phyloP scores from a whole-genome alignment of 2,797 vertebrate genomes.

The Anguilla marmorata region DNA sequence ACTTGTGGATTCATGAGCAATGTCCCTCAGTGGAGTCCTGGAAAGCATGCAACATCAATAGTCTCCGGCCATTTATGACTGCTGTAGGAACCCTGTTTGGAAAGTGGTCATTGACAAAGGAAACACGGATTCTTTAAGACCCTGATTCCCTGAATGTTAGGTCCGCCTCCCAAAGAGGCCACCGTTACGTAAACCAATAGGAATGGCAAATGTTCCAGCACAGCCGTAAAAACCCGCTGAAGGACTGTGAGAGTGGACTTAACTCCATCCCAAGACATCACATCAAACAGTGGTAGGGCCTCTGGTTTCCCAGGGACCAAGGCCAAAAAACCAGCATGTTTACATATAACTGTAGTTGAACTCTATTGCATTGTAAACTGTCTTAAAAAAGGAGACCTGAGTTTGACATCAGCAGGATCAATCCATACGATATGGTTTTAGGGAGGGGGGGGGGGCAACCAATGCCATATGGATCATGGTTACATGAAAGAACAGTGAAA shows the following conservation, averaged over 20 bases:
- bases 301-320: background rate
- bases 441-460: background rate
- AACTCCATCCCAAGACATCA: conserved; percentile 1
- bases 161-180: background rate
- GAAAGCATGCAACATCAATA: background rate
- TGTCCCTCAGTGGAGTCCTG: background rate
- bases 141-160: background rate
- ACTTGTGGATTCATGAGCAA: background rate
- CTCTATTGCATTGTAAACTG: background rate
- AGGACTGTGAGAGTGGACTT: background rate
- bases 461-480: background rate
- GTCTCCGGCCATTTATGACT: background rate
- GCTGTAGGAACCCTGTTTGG: background rate
- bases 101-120: background rate
- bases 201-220: conserved; percentile 14
- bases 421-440: background rate
- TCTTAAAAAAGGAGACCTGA: background rate
- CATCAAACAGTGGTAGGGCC: background rate
- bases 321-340: conserved; percentile 20
- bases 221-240: conserved; percentile 9
- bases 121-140: background rate
- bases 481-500: background rate
- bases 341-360: background rate
- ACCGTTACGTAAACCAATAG: conserved; percentile 14
- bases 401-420: background rate